Evolutionary conservation across 2,113 vertebrate genomes (phyloP).

Genomic region (Microtus ochrogaster): DNA sequence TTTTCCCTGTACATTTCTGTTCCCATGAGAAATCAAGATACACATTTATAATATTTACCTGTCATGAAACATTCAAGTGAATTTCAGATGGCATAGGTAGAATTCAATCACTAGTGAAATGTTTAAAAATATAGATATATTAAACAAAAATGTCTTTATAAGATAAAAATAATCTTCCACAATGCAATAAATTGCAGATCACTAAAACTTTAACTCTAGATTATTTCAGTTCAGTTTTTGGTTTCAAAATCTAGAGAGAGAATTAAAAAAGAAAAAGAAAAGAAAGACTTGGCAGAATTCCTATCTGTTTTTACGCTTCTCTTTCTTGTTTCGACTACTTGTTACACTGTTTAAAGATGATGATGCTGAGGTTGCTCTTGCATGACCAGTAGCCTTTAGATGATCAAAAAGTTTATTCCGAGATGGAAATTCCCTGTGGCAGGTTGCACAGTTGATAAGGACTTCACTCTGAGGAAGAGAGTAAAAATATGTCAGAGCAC

Average conservation of each 20-base stretch:
- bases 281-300: conserved; percentile 41
- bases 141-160: conserved; percentile 74
- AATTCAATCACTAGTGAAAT: conserved; percentile 71
- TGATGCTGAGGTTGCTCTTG: conserved; percentile 83
- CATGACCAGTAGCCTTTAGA: conserved; percentile 93
- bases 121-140: conserved; percentile 73
- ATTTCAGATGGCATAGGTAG: conserved; percentile 47
- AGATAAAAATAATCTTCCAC: conserved; percentile 71
- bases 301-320: conserved; percentile 93
- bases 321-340: conserved; percentile 90
- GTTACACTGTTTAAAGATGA: conserved; percentile 73
- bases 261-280: background rate
- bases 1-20: conserved; percentile 72
- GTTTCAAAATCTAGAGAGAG: conserved; percentile 58
- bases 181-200: conserved; percentile 40
- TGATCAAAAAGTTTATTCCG: conserved; percentile 98
- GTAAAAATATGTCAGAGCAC: background rate
- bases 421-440: conserved; percentile 91
- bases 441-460: conserved; percentile 90
- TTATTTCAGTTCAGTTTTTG: conserved; percentile 71
- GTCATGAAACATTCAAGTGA: conserved; percentile 31
- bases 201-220: conserved; percentile 72
- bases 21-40: conserved; percentile 41
- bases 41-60: conserved; percentile 69
- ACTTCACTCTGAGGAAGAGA: conserved; percentile 85